Base-by-base conservation (phyloP, 2,888 invertebrate species). In the Mythimna loreyi region DNA sequence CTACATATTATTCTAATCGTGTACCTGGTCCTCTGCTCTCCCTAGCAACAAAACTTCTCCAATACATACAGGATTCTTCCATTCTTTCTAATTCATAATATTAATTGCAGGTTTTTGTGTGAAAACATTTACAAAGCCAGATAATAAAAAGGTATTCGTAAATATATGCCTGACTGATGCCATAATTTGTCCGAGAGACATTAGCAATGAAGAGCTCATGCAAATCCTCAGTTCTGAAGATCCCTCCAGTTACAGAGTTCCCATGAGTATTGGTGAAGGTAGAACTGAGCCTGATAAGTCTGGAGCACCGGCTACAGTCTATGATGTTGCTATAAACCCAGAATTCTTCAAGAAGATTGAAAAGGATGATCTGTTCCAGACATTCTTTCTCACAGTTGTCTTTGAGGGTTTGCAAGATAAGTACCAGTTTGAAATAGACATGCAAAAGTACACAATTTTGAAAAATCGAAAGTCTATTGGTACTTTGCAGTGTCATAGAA, bases 231-330 rank as follows among this genome's bases (percentile, higher is more conserved):
- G 96, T 73, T 97, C 97, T 0, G 96, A 97, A 66, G 97, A 97
- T 60, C 97, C 97, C 0, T 96, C 97, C 5, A 96, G 96, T 57
- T 99, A 97, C 91, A 96, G 97, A 75, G 97, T 99, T 55, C 99
- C 99, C 0, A 98, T 99, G 98, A 99, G 99, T 90, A 97, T 99
- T 78, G 98, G 98, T 0, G 97, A 98, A 87, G 97, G 98, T 6
- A 97, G 97, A 82, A 96, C 96, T 8, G 98, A 98, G 86, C 92
- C 95, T 28, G 99, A 99, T 89, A 98, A 98, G 90, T 96, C 97
- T 62, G 98, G 98, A 40, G 95, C 96, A 28, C 96, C 97, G 0
- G 97, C 97, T 47, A 97, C 97, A 69, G 98, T 97, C 0, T 98
- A 98, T 88, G 99, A 99, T 91, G 97, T 99, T 36, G 98, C 98